Conservation (phyloP, 2,797 vertebrate species). For the Myoxocephalus aenaeus region DNA sequence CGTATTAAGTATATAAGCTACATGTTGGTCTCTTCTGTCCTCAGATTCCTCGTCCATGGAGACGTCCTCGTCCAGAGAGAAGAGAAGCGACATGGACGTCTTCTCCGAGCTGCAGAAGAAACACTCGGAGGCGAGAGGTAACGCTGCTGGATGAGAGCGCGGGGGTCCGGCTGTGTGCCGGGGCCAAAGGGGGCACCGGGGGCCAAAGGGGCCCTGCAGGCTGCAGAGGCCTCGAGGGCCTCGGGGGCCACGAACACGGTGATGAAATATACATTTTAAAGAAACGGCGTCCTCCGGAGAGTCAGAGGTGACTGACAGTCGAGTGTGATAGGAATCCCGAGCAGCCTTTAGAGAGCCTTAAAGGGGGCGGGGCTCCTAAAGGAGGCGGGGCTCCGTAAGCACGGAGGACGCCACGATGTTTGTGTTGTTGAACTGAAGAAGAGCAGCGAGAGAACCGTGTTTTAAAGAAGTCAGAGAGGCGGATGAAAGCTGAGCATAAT, state of each 20-base stretch:
- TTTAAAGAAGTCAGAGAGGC: conserved; percentile 78
- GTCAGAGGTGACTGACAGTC: conserved; percentile 75
- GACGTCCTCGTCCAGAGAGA: too few species aligned
- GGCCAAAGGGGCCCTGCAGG: too few species aligned
- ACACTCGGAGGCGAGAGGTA: conserved; percentile 81
- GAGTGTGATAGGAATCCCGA: conserved; percentile 71
- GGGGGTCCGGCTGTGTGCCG: background rate
- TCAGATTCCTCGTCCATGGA: conserved; percentile 77
- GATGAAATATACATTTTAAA: conserved; percentile 80
- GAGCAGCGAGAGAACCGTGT: conserved; percentile 68
- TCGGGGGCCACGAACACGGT: background rate
- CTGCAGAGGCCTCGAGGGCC: conserved; percentile 18
- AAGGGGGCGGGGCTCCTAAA: too few species aligned
- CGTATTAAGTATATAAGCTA: too few species aligned
- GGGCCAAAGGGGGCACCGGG: conserved; percentile 7
- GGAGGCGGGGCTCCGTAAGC: conserved; percentile 44
- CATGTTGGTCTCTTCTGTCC: too few species aligned
- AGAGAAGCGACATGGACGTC: conserved; percentile 88
- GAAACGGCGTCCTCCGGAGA: conserved; percentile 50
- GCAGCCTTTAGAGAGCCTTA: conserved; percentile 48
- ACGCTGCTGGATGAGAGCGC: background rate
- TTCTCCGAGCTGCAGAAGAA: conserved; percentile 89
- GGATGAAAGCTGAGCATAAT: conserved; percentile 82
- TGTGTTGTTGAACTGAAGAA: conserved; percentile 76
- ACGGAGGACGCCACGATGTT: conserved; percentile 59